phyloP scores from a whole-genome alignment of 2,797 vertebrate species.

The Bradypodion ventrale region DNA sequence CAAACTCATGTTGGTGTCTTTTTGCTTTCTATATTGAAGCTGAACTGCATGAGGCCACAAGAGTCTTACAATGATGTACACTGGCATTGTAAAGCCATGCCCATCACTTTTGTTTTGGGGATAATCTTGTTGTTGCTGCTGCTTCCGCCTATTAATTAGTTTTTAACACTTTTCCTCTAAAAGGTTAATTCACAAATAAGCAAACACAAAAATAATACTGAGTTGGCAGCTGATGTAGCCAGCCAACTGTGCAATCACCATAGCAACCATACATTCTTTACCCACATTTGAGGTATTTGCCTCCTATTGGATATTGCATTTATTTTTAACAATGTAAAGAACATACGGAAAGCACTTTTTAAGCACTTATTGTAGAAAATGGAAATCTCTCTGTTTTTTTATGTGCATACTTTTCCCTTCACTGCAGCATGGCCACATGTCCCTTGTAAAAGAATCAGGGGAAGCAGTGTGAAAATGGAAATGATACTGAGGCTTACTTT shows the following conservation, averaged over 20 bases:
- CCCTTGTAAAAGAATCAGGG: background rate
- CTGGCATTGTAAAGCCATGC: background rate
- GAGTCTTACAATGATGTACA: background rate
- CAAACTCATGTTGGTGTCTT: too few species aligned
- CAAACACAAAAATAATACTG: conserved; percentile 53
- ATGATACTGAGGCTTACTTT: background rate
- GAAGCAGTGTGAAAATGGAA: background rate
- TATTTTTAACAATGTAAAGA: conserved; percentile 15
- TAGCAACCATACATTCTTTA: conserved; percentile 58
- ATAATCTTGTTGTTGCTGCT: background rate
- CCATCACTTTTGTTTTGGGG: background rate
- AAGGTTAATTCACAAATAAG: conserved; percentile 50
- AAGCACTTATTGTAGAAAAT: conserved; percentile 20
- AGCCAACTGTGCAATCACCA: conserved; percentile 57
- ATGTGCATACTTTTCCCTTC: conserved; percentile 15
- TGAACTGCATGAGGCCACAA: background rate
- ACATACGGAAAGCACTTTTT: background rate
- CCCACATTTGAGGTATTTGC: conserved; percentile 32
- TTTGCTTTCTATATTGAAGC: background rate
- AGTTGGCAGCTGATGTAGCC: conserved; percentile 46
- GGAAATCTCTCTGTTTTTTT: background rate
- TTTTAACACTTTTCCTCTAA: conserved; percentile 31
- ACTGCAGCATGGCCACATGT: background rate
- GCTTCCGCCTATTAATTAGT: background rate
- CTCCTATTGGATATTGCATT: conserved; percentile 40